Percentiles rank a stretch among this genome's conserved stretches.
These are phyloP conservation scores for Avahi laniger DNA, from an alignment of 2,797 vertebrate genomes.

Conservation along the genomic window DNA sequence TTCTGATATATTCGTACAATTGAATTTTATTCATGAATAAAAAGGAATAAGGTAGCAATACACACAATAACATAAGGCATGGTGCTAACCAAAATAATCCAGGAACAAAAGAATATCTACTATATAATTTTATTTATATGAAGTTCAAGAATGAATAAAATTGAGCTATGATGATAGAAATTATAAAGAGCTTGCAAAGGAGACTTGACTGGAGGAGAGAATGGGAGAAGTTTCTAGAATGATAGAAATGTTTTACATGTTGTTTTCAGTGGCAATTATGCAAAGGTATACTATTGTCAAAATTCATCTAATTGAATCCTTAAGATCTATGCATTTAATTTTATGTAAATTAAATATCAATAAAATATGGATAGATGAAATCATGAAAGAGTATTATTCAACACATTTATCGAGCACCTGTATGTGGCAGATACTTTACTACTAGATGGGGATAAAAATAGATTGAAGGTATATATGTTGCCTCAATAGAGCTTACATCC, in stretches of 20 bases:
- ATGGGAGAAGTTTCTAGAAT: slow-evolving; percentile 23
- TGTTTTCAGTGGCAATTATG: background rate
- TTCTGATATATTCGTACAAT: background rate
- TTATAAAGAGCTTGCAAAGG: background rate
- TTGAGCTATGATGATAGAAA: background rate
- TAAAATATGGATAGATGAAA: background rate
- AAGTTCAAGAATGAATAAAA: background rate
- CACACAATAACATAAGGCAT: background rate
- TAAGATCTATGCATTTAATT: slow-evolving; percentile 12
- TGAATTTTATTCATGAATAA: background rate
- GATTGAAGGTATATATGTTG: background rate
- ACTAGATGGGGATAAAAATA: background rate
- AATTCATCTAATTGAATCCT: background rate
- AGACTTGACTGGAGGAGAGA: background rate
- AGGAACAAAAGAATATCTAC: background rate
- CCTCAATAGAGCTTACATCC: background rate
- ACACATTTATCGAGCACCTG: background rate
- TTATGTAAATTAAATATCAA: slow-evolving; percentile 17
- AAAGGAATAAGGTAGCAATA: background rate
- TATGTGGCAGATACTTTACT: background rate
- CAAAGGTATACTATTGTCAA: background rate
- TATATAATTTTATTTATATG: background rate
- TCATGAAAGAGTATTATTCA: background rate
- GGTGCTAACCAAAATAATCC: background rate
- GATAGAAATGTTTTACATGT: background rate